Evolutionary conservation across 2,888 invertebrate genomes (phyloP), one percentile per base, ranked within the genome.

Genomic region (Eutolmus rufibarbis): DNA sequence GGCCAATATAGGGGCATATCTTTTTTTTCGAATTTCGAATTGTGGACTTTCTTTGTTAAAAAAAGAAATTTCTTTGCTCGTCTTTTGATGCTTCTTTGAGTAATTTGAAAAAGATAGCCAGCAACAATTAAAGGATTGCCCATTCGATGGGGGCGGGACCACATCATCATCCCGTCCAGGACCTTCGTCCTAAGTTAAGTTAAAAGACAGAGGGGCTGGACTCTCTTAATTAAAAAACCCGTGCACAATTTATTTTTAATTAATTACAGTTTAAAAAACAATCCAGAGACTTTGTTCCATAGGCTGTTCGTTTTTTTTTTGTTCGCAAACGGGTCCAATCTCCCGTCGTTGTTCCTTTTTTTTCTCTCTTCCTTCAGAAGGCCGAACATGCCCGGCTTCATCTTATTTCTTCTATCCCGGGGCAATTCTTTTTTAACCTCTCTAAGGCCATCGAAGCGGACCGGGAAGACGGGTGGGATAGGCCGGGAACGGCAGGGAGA

Each of bases 201-300:
- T 82, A 19, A 57, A 82, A 74, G n/a, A 40, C 43, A n/a, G 74
- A 23, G 16, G 40, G 43, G 31, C 14, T 4, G 14, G 43, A 16
- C 14, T 14, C 74, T 28, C 85, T 85, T 85, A 85, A 85, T 85
- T 85, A 85, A 85, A 85, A 85, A 74, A 66, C 74, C 85, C 40
- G 43, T 74, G 74, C 40, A 85, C 85, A 85, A 85, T 85, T 85
- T 85, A 74, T 85, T 85, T 85, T 85, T 85, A 85, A 85, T 85
- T 85, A 85, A 85, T 85, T 85, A 85, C 85, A 85, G n/a, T 85
- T 85, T 85, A 74, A 43, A 37, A 74, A 85, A 43, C 56, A 46
- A 43, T 85, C n/a, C 74, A 74, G 74, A 74, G 46, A 74, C 74
- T 85, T 16, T 85, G 23, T 12, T n/a, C 23, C 40, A 37, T 40